Conservation (phyloP, 2,113 vertebrate genomes). For the Onychorhynchus coronatus region DNA sequence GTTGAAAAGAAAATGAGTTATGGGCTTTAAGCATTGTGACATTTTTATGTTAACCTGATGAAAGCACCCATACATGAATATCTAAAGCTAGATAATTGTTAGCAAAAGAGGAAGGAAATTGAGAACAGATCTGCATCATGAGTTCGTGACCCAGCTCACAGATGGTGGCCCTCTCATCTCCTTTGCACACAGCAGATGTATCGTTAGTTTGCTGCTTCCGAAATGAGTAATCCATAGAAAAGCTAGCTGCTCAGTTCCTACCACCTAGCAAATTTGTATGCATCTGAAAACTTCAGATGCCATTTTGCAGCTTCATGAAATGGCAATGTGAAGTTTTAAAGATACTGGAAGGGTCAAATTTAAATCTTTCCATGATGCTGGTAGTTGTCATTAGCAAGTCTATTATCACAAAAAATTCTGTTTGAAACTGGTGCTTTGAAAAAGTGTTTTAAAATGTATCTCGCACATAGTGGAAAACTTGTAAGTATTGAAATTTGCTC, state of each 20-base stretch:
- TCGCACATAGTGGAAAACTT: background rate
- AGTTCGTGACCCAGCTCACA: conserved; percentile 27
- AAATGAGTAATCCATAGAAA: conserved; percentile 8
- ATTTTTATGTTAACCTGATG: background rate
- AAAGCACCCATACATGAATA: background rate
- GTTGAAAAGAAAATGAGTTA: background rate
- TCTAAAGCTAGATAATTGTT: conserved; percentile 16
- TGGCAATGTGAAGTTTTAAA: background rate
- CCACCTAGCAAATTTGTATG: background rate
- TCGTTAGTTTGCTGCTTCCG: background rate
- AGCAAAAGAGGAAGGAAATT: conserved; percentile 30
- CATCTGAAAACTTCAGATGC: background rate
- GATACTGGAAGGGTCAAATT: background rate
- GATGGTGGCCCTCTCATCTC: conserved; percentile 30
- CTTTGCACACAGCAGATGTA: background rate
- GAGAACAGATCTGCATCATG: background rate
- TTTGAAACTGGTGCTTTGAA: background rate
- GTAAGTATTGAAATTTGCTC: background rate
- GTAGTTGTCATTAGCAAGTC: background rate
- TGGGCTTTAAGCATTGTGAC: background rate
- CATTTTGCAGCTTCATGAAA: background rate
- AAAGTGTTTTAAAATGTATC: background rate
- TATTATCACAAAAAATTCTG: background rate
- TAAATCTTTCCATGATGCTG: background rate
- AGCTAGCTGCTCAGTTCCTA: background rate